Evolutionary conservation across 2,888 invertebrate species (phyloP).

Genomic region (Rhabditophanes sp.): DNA sequence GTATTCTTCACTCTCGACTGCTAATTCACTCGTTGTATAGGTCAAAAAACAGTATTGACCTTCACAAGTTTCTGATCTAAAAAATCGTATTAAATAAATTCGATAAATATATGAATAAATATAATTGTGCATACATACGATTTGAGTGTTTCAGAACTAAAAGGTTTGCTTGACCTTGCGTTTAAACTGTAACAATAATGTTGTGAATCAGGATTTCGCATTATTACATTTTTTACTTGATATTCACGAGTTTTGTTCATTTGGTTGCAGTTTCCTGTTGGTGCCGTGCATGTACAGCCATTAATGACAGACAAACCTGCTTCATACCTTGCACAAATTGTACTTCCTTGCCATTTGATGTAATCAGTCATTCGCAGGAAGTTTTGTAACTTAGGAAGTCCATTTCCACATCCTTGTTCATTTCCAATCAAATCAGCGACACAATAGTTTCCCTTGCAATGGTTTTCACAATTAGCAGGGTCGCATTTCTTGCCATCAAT

Average conservation of each 20-base stretch:
- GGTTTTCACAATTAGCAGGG: constrained; percentile 21
- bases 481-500: constrained; percentile 28
- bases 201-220: constrained; percentile 20
- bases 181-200: constrained; percentile 39
- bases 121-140: constrained; percentile 14
- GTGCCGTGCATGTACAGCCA: constrained; percentile 39
- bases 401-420: constrained; percentile 41
- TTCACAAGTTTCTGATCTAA: constrained; percentile 38
- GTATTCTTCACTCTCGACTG: constrained; percentile 29
- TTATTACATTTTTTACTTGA: constrained; percentile 32
- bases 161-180: constrained; percentile 27
- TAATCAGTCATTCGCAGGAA: constrained; percentile 37
- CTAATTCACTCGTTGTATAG: constrained; percentile 34
- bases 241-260: constrained; percentile 26
- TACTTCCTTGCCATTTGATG: constrained; percentile 21
- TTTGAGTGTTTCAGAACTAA: constrained; percentile 34
- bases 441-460: constrained; percentile 40
- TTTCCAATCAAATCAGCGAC: constrained; percentile 40
- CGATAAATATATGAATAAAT: constrained; percentile 5
- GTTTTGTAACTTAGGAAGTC: constrained; percentile 32
- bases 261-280: constrained; percentile 35
- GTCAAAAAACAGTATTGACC: constrained; percentile 42
- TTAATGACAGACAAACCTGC: constrained; percentile 30
- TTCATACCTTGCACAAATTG: constrained; percentile 36
- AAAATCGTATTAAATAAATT: constrained; percentile 7